Percentiles rank a stretch among this genome's conserved stretches.
These are phyloP conservation scores for Nephrotoma appendiculata DNA, from an alignment of 2,888 invertebrate species.

Conservation along the genomic window DNA sequence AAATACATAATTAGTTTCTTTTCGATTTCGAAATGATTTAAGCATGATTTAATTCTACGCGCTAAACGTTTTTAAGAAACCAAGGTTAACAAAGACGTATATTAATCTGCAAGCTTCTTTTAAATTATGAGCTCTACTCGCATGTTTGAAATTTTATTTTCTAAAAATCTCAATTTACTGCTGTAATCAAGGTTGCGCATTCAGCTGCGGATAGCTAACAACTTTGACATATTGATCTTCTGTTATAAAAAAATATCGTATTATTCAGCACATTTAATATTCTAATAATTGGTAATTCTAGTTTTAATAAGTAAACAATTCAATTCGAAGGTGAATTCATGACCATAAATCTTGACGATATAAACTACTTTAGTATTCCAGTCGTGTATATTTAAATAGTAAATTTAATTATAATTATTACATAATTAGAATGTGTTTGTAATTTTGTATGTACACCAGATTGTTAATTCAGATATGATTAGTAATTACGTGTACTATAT, in stretches of 20 bases:
- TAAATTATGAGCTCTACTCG: too few species aligned
- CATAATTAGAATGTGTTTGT: background rate
- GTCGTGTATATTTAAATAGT: background rate
- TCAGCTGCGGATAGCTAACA: background rate
- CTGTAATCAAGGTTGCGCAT: background rate
- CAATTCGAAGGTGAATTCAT: background rate
- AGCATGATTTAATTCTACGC: too few species aligned
- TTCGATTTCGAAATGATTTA: too few species aligned
- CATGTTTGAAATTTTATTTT: too few species aligned
- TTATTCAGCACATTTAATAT: background rate
- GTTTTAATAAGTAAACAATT: background rate
- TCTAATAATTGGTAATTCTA: background rate
- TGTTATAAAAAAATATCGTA: background rate
- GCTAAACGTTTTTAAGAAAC: too few species aligned
- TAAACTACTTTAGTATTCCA: background rate
- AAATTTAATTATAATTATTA: background rate
- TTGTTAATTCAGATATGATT: background rate
- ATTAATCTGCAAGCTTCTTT: too few species aligned
- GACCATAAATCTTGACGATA: background rate
- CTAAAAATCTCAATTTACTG: too few species aligned
- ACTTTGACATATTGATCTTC: background rate
- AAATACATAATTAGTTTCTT: too few species aligned
- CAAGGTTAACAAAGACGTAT: too few species aligned
- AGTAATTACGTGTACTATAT: background rate
- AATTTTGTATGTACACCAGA: background rate